Evolutionary conservation across 2,888 invertebrate species (phyloP).

Genomic region (Brachyptera putata): DNA sequence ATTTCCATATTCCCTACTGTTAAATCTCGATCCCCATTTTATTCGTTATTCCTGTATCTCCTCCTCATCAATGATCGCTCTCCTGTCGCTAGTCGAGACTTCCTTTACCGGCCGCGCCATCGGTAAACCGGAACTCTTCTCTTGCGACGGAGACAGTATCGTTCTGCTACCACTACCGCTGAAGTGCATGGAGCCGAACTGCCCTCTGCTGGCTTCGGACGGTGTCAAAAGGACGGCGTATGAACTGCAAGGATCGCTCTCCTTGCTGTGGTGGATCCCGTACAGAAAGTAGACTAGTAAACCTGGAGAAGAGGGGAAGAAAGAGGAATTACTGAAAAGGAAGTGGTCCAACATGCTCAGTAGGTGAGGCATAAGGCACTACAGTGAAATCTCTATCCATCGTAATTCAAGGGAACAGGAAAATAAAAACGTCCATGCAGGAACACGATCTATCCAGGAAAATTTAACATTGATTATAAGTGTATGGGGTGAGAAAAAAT

Average conservation of each 20-base stretch:
- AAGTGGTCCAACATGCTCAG: no score
- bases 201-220: constrained; percentile 54
- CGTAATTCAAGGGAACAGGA: no score
- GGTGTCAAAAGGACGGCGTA: constrained; percentile 64
- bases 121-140: background rate
- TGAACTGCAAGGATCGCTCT: constrained; percentile 57
- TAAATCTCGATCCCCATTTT: no score
- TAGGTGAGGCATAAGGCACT: no score
- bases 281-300: constrained; percentile 78
- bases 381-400: no score
- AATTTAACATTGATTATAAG: no score
- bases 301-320: constrained; percentile 53
- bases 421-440: no score
- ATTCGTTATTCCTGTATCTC: constrained; percentile 33
- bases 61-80: constrained; percentile 38
- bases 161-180: constrained; percentile 16
- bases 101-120: constrained; percentile 8
- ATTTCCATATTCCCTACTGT: no score
- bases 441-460: no score
- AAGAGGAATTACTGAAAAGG: no score
- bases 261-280: constrained; percentile 80
- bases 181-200: constrained; percentile 47
- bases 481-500: no score
- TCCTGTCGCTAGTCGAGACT: constrained; percentile 34
- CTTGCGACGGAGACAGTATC: constrained; percentile 24